A percentile compares a stretch with the other conserved stretches of the same genome.
Conservation (phyloP, 2,797 vertebrate species). For the Selene dorsalis region DNA sequence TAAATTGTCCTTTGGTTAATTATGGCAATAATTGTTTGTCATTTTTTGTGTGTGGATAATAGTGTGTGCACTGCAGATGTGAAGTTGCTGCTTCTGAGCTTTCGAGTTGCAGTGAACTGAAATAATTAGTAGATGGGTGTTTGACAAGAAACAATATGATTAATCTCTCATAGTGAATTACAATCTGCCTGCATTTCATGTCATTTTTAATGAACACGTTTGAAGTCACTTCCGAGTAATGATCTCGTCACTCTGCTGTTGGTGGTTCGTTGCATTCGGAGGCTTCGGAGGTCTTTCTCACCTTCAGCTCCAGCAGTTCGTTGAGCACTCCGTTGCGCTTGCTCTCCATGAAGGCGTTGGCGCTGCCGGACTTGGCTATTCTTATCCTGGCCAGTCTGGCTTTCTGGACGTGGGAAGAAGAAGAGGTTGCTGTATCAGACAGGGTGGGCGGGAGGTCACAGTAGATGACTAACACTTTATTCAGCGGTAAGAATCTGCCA, state of each 20-base stretch:
- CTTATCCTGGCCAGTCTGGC: slow-evolving; percentile 93
- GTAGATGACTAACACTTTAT: slow-evolving; percentile 55
- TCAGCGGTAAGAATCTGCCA: slow-evolving; percentile 52
- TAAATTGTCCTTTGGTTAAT: slow-evolving; percentile 60
- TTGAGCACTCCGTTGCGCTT: slow-evolving; percentile 94
- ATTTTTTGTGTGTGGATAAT: slow-evolving; percentile 23
- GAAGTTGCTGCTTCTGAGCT: slow-evolving; percentile 28
- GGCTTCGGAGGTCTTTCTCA: slow-evolving; percentile 77
- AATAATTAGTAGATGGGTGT: slow-evolving; percentile 54
- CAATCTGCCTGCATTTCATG: slow-evolving; percentile 26
- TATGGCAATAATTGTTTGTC: slow-evolving; percentile 53
- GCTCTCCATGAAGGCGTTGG: slow-evolving; percentile 92
- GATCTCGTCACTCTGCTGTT: slow-evolving; percentile 26
- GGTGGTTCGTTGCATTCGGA: not conserved
- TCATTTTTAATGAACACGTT: slow-evolving; percentile 48
- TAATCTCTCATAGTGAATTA: slow-evolving; percentile 52
- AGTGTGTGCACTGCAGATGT: slow-evolving; percentile 15
- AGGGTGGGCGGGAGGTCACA: slow-evolving; percentile 51
- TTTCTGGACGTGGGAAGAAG: slow-evolving; percentile 87
- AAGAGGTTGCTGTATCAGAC: slow-evolving; percentile 71
- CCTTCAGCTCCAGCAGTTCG: slow-evolving; percentile 93
- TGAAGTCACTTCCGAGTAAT: slow-evolving; percentile 40
- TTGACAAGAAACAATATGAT: slow-evolving; percentile 52
- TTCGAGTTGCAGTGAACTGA: slow-evolving; percentile 45
- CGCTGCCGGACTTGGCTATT: slow-evolving; percentile 93